Evolutionary conservation across 2,113 vertebrate genomes (phyloP).

Genomic region (Lasiurus borealis): DNA sequence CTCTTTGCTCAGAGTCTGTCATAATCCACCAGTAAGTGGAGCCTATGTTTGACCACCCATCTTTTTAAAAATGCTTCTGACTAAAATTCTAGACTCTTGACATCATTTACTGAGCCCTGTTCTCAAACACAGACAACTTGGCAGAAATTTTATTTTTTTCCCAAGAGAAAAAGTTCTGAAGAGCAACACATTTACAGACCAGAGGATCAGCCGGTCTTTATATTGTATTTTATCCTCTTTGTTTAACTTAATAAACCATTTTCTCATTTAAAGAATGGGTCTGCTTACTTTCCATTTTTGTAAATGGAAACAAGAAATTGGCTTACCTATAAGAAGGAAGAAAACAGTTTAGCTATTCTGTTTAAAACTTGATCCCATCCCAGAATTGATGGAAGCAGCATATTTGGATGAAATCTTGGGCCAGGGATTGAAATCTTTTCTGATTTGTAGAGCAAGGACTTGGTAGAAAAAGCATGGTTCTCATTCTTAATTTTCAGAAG

Average conservation of each 20-base stretch:
- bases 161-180: background rate
- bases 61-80: background rate
- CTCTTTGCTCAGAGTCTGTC: background rate
- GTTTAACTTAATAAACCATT: background rate
- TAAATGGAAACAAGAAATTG: background rate
- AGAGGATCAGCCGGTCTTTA: background rate
- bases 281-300: constrained; percentile 13
- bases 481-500: background rate
- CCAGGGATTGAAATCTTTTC: background rate
- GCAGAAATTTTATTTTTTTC: background rate
- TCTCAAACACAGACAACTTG: background rate
- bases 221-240: background rate
- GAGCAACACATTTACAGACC: background rate
- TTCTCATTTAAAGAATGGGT: background rate
- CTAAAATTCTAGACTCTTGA: background rate
- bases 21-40: background rate
- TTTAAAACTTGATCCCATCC: background rate
- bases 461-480: background rate
- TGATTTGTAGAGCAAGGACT: background rate
- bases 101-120: background rate
- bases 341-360: background rate
- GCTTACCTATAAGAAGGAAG: background rate
- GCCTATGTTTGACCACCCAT: background rate
- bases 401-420: background rate
- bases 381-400: background rate